Conservation (phyloP, 2,888 invertebrate genomes). For the Blomia tropicalis region DNA sequence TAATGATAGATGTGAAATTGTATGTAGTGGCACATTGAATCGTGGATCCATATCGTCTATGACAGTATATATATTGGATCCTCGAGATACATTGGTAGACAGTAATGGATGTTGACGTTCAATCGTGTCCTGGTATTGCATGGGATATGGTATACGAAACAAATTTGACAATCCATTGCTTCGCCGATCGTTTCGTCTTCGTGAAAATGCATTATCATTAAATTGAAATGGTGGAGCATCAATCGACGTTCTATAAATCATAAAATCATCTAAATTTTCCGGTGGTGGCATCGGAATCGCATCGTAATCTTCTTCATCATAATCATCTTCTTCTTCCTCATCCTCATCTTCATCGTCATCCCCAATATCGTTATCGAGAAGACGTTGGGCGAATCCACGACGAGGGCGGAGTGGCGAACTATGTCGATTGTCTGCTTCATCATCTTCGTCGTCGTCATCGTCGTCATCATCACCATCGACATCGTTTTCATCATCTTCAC, state of each 20-base stretch:
- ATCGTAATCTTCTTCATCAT: constrained; percentile 4
- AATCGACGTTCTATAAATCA: neutral
- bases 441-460: neutral
- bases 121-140: too few species aligned
- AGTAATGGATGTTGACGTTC: neutral
- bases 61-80: neutral
- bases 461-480: neutral
- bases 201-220: neutral
- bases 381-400: neutral
- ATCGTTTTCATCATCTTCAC: neutral
- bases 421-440: too few species aligned
- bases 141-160: too few species aligned
- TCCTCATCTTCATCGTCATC: neutral
- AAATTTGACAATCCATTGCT: too few species aligned
- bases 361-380: neutral
- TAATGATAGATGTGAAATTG: neutral
- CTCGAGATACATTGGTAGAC: neutral
- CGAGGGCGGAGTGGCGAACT: too few species aligned
- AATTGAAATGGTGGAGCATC: neutral
- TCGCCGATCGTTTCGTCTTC: too few species aligned
- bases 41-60: neutral
- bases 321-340: neutral
- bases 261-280: neutral
- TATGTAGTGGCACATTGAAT: neutral
- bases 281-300: constrained; percentile 11